phyloP scores from a whole-genome alignment of 1,140 invertebrate genomes.

The Plodia interpunctella region DNA sequence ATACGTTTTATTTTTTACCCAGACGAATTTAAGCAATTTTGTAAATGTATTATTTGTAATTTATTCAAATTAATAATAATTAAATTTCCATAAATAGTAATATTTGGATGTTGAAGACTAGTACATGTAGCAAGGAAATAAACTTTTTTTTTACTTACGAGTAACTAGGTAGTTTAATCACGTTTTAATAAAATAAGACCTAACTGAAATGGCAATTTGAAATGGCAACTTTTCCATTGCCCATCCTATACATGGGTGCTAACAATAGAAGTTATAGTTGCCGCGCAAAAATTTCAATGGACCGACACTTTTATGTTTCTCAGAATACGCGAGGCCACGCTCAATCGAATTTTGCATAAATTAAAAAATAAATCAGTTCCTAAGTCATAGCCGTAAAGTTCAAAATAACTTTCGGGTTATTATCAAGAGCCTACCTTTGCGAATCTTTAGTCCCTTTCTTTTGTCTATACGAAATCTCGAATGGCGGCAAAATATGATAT shows the following conservation, averaged over 20 bases:
- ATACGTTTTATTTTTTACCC: no score
- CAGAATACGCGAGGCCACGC: conserved; percentile 23
- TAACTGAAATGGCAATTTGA: no score
- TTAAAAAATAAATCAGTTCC: background rate
- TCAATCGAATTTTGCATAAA: conserved; percentile 1
- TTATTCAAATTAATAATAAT: no score
- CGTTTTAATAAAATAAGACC: no score
- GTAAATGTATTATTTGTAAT: no score
- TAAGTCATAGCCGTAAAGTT: background rate
- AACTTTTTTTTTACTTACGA: no score
- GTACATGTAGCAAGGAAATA: no score
- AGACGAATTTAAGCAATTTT: no score
- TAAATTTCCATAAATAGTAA: no score
- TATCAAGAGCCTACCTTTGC: background rate
- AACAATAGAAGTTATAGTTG: conserved; percentile 21
- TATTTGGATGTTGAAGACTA: no score
- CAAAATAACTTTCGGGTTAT: background rate
- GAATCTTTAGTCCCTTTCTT: conserved; percentile 19
- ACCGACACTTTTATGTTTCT: conserved; percentile 32
- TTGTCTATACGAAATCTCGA: conserved; percentile 25
- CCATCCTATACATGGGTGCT: background rate
- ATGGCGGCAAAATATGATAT: conserved; percentile 17
- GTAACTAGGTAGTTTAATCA: no score
- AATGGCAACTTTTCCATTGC: no score
- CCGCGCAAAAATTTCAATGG: conserved; percentile 32